These are phyloP conservation scores for Australoheros facetus DNA, from an alignment of 2,797 vertebrate species.

Conservation along the genomic window DNA sequence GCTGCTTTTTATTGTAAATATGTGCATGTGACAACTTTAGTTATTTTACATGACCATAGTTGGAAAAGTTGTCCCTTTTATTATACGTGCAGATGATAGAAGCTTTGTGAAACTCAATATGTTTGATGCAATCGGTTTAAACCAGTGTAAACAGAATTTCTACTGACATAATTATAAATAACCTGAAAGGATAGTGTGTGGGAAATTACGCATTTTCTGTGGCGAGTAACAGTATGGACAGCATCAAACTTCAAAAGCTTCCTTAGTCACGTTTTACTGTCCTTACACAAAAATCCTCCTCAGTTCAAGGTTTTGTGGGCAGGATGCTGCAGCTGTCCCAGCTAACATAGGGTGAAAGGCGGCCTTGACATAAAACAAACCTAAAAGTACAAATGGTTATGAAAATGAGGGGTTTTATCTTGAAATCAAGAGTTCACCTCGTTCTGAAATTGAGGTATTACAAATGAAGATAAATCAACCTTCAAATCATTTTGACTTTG, in stretches of 20 bases:
- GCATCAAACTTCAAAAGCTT: neutral
- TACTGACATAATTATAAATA: neutral
- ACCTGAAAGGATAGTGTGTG: neutral
- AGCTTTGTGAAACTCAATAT: neutral
- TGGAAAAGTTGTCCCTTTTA: neutral
- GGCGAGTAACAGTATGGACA: too few relatives aligned
- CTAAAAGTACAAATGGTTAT: neutral
- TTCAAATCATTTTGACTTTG: neutral
- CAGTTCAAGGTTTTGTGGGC: neutral
- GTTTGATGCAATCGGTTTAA: neutral
- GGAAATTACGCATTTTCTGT: too few relatives aligned
- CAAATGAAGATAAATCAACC: neutral
- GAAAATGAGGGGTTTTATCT: neutral
- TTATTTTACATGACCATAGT: neutral
- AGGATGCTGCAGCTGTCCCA: neutral
- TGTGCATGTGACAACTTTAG: neutral
- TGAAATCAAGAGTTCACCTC: neutral
- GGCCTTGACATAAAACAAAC: too few relatives aligned
- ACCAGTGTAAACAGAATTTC: neutral
- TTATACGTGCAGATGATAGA: neutral
- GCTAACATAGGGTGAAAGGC: neutral
- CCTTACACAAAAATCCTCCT: too few relatives aligned
- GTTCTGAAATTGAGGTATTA: neutral
- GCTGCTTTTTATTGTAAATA: neutral
- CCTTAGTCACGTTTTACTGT: neutral